Evolutionary conservation across 2,797 vertebrate species (phyloP), one percentile per base, ranked within the genome.

Genomic region (Danio aesculapii): DNA sequence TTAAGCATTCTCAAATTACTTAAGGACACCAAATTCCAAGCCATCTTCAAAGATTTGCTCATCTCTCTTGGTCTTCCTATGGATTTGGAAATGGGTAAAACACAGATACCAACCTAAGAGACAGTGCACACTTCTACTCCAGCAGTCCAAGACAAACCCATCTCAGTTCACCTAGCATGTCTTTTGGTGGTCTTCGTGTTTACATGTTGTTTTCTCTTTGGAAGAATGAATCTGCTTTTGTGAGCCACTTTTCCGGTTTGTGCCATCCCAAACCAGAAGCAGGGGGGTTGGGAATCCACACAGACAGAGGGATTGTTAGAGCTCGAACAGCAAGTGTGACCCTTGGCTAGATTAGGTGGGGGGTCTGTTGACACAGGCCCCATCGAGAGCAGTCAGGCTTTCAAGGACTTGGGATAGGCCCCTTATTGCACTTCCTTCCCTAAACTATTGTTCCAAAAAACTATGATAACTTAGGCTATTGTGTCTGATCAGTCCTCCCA

Each of bases 401-500:
- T 88, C 80, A 81, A 84, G 81, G 85, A 85, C 86, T 77, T 62
- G 12, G 83, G 84, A 84, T 79, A 39, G 84, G 88, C 83, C 85
- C 83, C 57, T 86, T 81, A 75, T 86, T 69, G 8, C 85, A 86
- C 86, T 90, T 91, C 88, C 90, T 90, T 88, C 79, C 85, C 82
- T 44, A 67, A 74, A 44, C 83, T 61, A 90, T 91, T 90, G 90
- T 91, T 91, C 81, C 81, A 75, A 47, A 30, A 39, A 84, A 84
- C 85, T 39, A 43, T 17, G 80, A 62, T 75, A 59, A 57, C 49
- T 69, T 19, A 52, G 41, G 59, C 82, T 47, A 72, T 86, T 87
- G 84, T 89, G 82, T 77, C 12, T 6, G 10, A 50, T 47, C 19
- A 1, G 57, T 71, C 77, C 73, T 68, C 63, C 55, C 59, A 59